Base-by-base conservation (phyloP, 2,888 invertebrate genomes). In the Cinara cedri region DNA sequence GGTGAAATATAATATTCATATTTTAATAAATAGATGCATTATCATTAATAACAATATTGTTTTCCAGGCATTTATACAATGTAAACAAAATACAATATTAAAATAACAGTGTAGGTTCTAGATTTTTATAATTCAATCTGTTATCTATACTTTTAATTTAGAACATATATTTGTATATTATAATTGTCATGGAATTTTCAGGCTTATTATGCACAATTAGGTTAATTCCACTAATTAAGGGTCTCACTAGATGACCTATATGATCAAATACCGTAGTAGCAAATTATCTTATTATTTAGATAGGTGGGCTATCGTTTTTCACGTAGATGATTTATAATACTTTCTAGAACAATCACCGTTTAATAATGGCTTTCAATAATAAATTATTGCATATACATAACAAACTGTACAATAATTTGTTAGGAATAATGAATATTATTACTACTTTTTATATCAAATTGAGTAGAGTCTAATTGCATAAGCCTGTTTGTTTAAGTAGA, bases 401-500 rank as follows among this genome's bases (percentile, higher is more conserved):
- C 10, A 14, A 3, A 19, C 16, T 14, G 1, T 49, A 62, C 16
- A 49, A 34, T 9, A 62, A 10, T 62, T 62, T 46, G 42, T 46
- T 46, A 46, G 9, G 6, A 72, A 10, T 49, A 34, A 4, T 2
- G 34, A 49, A 62, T 49, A 34, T 34, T 13, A 11, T 19, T 49
- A 26, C 19, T 10, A 46, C 46, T 65, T 44, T 65, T 49, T 24
- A 24, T 44, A 55, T 24, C 44, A n/a, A 13, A 24, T 6, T 72
- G 9, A 54, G 11, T 68, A 6, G 24, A 42, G 6, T 70, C 14
- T 21, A 57, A 44, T 21, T 24, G 55, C 44, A 44, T 13, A n/a
- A 26, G 13, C 13, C 26, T 26, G n/a, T 62, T 19, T 49, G 9
- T 26, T 72, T 72, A 60, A 72, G 60, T 72, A 72, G 60, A 46